Conservation (phyloP, 2,113 vertebrate species). For the Salvator merianae region DNA sequence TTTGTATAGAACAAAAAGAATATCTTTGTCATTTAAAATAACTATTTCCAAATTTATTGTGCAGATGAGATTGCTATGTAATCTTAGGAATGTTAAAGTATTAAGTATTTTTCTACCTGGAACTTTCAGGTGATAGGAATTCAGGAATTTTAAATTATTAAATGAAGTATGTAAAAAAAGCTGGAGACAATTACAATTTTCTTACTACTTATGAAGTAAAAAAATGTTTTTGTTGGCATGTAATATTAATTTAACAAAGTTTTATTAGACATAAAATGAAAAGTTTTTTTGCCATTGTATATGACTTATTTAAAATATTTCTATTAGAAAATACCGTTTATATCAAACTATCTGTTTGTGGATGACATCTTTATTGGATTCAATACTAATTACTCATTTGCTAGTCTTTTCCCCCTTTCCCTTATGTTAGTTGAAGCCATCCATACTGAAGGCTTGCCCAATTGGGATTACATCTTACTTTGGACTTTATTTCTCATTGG, state of each 20-base stretch:
- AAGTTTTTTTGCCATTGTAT: background rate
- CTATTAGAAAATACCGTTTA: no score
- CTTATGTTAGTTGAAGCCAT: background rate
- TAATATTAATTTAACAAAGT: background rate
- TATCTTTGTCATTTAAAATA: background rate
- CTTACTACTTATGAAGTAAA: background rate
- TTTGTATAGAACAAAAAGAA: background rate
- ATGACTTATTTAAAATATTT: background rate
- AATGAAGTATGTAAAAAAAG: background rate
- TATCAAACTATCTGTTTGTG: background rate
- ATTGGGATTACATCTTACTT: no score
- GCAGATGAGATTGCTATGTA: background rate
- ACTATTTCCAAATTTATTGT: background rate
- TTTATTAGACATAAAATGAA: background rate
- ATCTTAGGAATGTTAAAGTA: background rate
- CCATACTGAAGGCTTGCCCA: no score
- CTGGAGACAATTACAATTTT: background rate
- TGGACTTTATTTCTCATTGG: no score
- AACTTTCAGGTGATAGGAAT: background rate
- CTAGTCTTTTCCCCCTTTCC: background rate
- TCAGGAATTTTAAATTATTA: no score
- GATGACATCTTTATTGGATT: background rate
- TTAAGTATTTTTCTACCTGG: background rate
- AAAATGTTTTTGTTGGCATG: background rate
- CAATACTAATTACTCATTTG: background rate